Evolutionary conservation across 2,113 vertebrate genomes (phyloP).

Genomic region (Craseonycteris thonglongyai): DNA sequence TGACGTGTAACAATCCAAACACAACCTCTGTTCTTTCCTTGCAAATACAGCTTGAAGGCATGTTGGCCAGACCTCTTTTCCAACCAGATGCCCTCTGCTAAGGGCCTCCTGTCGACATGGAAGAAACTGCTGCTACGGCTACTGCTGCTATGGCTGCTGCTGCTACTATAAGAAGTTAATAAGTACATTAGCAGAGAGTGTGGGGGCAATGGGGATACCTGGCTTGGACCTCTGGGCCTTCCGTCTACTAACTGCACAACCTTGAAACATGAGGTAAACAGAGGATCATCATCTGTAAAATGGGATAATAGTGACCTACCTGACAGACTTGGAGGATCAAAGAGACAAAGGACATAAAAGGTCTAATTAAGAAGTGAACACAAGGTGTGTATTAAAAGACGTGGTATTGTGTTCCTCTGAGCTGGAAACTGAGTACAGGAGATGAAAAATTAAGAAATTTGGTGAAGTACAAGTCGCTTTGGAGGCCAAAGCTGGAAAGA

Average conservation of each 20-base stretch:
- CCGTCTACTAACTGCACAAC: not conserved
- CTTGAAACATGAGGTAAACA: not conserved
- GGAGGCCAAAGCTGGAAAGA: not conserved
- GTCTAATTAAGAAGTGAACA: not conserved
- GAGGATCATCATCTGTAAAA: not conserved
- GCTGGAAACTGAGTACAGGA: not conserved
- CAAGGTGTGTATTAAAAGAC: not conserved
- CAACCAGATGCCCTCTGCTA: not conserved
- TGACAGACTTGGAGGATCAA: not conserved
- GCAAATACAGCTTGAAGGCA: not conserved
- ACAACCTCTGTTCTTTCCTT: not conserved
- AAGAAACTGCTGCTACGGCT: not conserved
- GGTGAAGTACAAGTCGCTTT: not conserved
- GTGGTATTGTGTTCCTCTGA: not conserved
- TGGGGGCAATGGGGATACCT: not conserved
- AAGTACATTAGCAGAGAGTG: not conserved
- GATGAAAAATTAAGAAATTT: not conserved
- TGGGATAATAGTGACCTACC: not conserved
- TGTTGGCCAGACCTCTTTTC: not conserved
- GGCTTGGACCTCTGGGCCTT: not conserved
- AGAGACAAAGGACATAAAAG: not conserved
- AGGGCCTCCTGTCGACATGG: not conserved
- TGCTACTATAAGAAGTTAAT: not conserved
- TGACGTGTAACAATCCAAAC: not conserved
- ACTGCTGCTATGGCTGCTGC: too few species aligned